Evolutionary conservation across 1,140 invertebrate genomes (phyloP).

Genomic region (Magallana angulata): DNA sequence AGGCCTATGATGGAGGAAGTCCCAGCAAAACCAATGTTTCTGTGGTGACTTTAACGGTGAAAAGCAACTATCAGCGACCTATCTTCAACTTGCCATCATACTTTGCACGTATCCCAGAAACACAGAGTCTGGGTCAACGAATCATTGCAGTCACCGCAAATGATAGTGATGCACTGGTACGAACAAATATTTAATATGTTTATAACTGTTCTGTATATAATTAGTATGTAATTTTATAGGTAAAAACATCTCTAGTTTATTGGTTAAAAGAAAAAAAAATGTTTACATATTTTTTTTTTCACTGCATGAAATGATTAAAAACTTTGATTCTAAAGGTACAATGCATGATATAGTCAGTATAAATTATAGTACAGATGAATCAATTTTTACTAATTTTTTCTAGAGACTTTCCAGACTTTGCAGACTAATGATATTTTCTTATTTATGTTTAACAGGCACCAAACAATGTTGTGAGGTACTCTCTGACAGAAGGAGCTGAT

Average conservation of each 20-base stretch:
- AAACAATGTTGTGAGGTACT: slow-evolving; percentile 62
- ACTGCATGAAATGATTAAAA: background rate
- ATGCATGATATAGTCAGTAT: no score
- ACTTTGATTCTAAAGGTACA: no score
- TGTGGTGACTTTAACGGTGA: slow-evolving; percentile 90
- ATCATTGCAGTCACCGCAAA: slow-evolving; percentile 83
- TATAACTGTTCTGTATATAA: no score
- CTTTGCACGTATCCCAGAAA: slow-evolving; percentile 79
- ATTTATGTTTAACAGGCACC: slow-evolving; percentile 58
- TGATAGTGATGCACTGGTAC: slow-evolving; percentile 64
- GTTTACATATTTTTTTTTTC: no score
- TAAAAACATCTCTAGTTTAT: no score
- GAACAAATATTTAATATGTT: background rate
- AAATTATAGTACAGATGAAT: no score
- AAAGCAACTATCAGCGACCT: slow-evolving; percentile 64
- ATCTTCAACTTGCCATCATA: slow-evolving; percentile 56
- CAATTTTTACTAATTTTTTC: no score
- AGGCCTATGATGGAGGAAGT: slow-evolving; percentile 88
- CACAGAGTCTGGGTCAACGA: slow-evolving; percentile 81
- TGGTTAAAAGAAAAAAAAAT: no score
- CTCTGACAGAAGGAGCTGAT: slow-evolving; percentile 47
- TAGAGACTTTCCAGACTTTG: no score
- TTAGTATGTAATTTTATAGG: no score
- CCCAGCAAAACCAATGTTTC: slow-evolving; percentile 90
- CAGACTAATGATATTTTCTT: background rate